These are phyloP conservation scores for Beroe forskalii DNA, from an alignment of 37 sponge, comb jelly and placozoan genomes.

Conservation along the genomic window DNA sequence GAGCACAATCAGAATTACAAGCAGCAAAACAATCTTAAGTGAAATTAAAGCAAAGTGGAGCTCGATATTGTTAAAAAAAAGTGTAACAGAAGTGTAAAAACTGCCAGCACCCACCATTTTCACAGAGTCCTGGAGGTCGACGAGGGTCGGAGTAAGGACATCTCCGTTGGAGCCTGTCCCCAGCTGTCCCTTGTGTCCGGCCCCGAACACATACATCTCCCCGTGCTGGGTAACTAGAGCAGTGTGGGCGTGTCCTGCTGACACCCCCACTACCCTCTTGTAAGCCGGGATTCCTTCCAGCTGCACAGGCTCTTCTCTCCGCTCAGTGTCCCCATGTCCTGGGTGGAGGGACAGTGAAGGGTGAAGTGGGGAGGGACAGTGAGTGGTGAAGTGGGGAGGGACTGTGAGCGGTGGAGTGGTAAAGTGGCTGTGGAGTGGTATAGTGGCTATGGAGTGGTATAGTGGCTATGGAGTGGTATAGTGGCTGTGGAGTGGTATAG, in stretches of 20 bases:
- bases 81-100: not conserved
- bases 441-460: too few species aligned
- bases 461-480: too few species aligned
- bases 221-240: not conserved
- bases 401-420: too few species aligned
- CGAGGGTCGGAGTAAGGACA: not conserved
- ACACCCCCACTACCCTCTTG: slow-evolving; percentile 1
- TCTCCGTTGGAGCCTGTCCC: not conserved
- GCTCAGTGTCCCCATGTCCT: slow-evolving; percentile 15
- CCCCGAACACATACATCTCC: slow-evolving; percentile 10
- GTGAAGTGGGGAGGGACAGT: too few species aligned
- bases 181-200: slow-evolving; percentile 25
- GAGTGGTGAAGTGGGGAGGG: too few species aligned
- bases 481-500: too few species aligned
- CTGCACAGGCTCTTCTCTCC: not conserved
- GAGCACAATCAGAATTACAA: not conserved
- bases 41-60: not conserved
- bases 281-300: not conserved
- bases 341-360: not conserved
- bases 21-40: not conserved
- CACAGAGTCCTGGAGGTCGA: not conserved
- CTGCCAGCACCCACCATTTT: not conserved
- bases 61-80: too few species aligned
- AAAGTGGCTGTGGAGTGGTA: too few species aligned
- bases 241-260: not conserved